Conservation (phyloP, 2,797 vertebrate species). For the Adelosebastes latens region DNA sequence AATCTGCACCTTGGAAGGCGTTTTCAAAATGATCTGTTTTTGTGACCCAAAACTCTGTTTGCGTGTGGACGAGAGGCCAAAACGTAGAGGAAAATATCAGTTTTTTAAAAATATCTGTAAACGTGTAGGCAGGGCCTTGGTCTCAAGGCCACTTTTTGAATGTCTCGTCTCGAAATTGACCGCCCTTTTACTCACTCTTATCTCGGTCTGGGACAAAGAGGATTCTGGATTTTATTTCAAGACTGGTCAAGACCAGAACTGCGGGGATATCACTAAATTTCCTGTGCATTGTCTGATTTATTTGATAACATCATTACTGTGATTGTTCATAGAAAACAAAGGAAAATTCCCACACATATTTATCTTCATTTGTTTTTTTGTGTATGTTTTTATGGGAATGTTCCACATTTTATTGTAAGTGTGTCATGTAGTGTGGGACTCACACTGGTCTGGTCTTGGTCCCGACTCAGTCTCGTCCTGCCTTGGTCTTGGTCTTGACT, state of each 20-base stretch:
- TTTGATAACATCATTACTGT: background rate
- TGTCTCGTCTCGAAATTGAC: background rate
- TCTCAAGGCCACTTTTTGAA: background rate
- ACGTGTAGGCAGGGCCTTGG: too few relatives aligned
- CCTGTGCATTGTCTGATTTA: background rate
- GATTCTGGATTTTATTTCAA: background rate
- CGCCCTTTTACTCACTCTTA: background rate
- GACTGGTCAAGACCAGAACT: background rate
- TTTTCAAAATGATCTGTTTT: too few relatives aligned
- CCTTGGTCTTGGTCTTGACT: too few relatives aligned
- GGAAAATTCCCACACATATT: too few relatives aligned
- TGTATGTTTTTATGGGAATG: too few relatives aligned
- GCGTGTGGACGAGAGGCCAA: fast-evolving
- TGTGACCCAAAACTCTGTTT: too few relatives aligned
- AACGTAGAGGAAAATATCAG: too few relatives aligned
- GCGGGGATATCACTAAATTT: background rate
- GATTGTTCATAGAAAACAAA: too few relatives aligned
- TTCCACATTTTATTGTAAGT: background rate
- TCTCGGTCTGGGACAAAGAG: background rate
- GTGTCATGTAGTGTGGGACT: background rate
- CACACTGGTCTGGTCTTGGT: background rate
- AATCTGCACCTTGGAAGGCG: too few relatives aligned
- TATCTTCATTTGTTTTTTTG: too few relatives aligned
- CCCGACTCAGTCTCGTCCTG: background rate
- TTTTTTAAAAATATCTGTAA: too few relatives aligned